Conservation (phyloP, 2,113 vertebrate species). For the Sciurus niger region DNA sequence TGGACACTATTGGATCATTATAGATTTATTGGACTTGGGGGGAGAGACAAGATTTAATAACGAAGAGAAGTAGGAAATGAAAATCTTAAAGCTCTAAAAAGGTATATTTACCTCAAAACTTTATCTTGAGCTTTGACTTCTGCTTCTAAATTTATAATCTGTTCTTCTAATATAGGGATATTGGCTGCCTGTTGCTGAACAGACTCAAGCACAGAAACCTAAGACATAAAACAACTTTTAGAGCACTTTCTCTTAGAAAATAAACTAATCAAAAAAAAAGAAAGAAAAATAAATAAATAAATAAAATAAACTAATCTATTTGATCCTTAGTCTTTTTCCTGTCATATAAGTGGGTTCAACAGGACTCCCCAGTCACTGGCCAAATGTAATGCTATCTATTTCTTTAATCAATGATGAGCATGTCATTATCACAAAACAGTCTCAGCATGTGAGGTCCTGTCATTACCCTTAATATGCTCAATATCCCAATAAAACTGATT, state of each 20-base stretch:
- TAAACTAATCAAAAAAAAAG: not conserved
- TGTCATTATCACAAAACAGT: not conserved
- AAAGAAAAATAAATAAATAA: no score
- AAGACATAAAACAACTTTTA: constrained; percentile 81
- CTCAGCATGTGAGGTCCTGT: not conserved
- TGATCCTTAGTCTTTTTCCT: constrained; percentile 8
- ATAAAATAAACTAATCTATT: not conserved
- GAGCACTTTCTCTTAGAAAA: constrained; percentile 17
- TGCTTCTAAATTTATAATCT: constrained; percentile 92
- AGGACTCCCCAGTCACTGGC: not conserved
- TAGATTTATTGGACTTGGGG: not conserved
- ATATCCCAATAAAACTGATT: not conserved
- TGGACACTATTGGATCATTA: not conserved
- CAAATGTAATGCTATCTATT: not conserved
- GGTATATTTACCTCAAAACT: constrained; percentile 90
- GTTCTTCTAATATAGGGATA: constrained; percentile 91
- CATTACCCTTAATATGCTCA: not conserved
- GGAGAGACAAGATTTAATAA: constrained; percentile 9
- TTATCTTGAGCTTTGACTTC: constrained; percentile 92
- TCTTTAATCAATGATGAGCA: not conserved
- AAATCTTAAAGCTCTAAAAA: constrained; percentile 43
- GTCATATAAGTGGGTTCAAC: not conserved
- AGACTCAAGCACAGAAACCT: constrained; percentile 90
- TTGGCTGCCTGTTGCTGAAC: constrained; percentile 85
- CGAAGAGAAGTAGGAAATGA: constrained; percentile 41